phyloP scores from a whole-genome alignment of 1,140 invertebrate genomes.

The Metaphire vulgaris region DNA sequence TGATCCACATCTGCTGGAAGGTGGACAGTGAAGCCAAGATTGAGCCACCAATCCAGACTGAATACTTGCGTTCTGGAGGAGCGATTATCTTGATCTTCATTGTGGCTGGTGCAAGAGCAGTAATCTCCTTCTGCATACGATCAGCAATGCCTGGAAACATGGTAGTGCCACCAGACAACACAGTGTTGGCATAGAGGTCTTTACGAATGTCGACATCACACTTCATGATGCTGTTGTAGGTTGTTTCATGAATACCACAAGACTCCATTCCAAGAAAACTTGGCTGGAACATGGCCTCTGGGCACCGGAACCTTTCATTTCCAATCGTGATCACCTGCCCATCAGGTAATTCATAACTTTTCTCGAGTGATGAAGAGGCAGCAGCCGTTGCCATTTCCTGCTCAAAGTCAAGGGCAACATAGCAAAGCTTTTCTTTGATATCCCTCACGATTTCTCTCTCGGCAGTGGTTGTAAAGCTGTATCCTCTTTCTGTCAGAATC shows the following conservation, averaged over 20 bases:
- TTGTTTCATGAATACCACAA: slow-evolving; percentile 54
- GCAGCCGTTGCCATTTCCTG: slow-evolving; percentile 91
- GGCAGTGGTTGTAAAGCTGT: slow-evolving; percentile 90
- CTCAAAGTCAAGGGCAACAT: slow-evolving; percentile 71
- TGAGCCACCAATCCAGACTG: slow-evolving; percentile 48
- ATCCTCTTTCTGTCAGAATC: slow-evolving; percentile 91
- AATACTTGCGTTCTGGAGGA: slow-evolving; percentile 48
- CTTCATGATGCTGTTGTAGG: slow-evolving; percentile 76
- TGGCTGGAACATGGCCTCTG: slow-evolving; percentile 79
- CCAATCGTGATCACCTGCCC: slow-evolving; percentile 65
- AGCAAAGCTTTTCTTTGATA: slow-evolving; percentile 78
- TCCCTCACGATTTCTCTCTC: slow-evolving; percentile 92
- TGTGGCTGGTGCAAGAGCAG: slow-evolving; percentile 52
- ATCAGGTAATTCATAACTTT: slow-evolving; percentile 53
- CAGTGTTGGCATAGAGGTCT: slow-evolving; percentile 78
- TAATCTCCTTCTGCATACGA: slow-evolving; percentile 66
- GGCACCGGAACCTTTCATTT: slow-evolving; percentile 62
- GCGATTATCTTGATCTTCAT: slow-evolving; percentile 55
- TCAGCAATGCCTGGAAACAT: slow-evolving; percentile 88
- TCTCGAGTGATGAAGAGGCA: slow-evolving; percentile 48
- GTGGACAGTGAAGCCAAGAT: slow-evolving; percentile 55
- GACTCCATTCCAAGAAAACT: slow-evolving; percentile 49
- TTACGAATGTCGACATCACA: slow-evolving; percentile 69
- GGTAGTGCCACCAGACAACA: slow-evolving; percentile 57
- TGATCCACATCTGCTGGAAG: slow-evolving; percentile 67